Evolutionary conservation across 2,797 vertebrate genomes (phyloP).

Genomic region (Leucoraja ocellata): DNA sequence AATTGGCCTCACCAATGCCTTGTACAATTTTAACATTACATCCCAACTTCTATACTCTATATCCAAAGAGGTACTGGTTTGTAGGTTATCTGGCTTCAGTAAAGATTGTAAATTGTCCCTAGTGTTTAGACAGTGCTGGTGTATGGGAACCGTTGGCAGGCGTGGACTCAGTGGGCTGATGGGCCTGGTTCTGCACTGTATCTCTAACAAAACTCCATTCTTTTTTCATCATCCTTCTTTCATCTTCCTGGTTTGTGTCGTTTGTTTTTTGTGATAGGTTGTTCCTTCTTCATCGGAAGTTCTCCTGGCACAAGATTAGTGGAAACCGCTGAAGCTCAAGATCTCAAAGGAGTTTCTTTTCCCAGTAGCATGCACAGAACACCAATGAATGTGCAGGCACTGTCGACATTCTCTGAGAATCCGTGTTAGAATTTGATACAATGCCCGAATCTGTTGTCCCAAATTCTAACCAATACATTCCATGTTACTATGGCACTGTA

Average conservation of each 20-base stretch:
- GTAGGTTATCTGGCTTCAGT: too few relatives aligned
- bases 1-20: too few relatives aligned
- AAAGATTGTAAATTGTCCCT: too few relatives aligned
- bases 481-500: neutral
- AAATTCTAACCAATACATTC: neutral
- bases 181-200: too few relatives aligned
- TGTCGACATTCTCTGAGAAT: neutral
- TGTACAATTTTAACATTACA: too few relatives aligned
- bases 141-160: too few relatives aligned
- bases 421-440: neutral
- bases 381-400: neutral
- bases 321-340: neutral
- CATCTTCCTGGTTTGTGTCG: neutral
- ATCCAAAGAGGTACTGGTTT: too few relatives aligned
- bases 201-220: neutral
- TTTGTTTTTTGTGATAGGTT: neutral
- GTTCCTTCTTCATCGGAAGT: neutral
- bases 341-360: neutral
- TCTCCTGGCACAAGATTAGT: neutral
- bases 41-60: too few relatives aligned
- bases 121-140: too few relatives aligned
- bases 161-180: too few relatives aligned
- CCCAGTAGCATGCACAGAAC: neutral
- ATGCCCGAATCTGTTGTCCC: neutral
- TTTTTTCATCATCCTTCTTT: neutral